Evolutionary conservation across 2,113 vertebrate genomes (phyloP).

Genomic region (Larimichthys crocea): DNA sequence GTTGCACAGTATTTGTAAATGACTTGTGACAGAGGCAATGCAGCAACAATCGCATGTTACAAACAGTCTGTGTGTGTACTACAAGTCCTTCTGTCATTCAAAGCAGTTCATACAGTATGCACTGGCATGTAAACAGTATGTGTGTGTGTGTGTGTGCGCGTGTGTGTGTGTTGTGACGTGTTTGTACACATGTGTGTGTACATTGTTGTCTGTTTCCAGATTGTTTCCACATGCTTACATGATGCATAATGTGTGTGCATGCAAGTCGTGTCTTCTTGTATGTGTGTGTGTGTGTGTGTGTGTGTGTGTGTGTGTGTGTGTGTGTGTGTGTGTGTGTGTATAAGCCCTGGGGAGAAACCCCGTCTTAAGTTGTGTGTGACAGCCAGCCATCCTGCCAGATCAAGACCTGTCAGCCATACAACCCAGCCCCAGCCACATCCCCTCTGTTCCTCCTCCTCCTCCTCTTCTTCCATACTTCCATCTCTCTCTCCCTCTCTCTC

Average conservation of each 20-base stretch:
- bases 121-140: slow-evolving; percentile 15
- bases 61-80: not conserved
- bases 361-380: slow-evolving; percentile 75
- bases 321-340: slow-evolving; percentile 37
- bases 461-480: slow-evolving; percentile 11
- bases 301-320: slow-evolving; percentile 43
- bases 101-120: slow-evolving; percentile 12
- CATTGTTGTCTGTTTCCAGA: slow-evolving; percentile 45
- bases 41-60: slow-evolving; percentile 11
- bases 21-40: slow-evolving; percentile 12
- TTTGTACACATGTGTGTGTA: slow-evolving; percentile 22
- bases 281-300: slow-evolving; percentile 26
- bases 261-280: slow-evolving; percentile 44
- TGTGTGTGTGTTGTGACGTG: slow-evolving; percentile 26
- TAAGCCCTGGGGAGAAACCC: slow-evolving; percentile 70
- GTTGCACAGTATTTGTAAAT: slow-evolving; percentile 26
- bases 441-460: slow-evolving; percentile 43
- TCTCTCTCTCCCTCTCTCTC: slow-evolving; percentile 42
- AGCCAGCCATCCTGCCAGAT: slow-evolving; percentile 80
- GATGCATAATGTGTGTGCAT: slow-evolving; percentile 45
- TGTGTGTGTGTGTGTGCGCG: not conserved
- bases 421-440: slow-evolving; percentile 53
- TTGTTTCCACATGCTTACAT: slow-evolving; percentile 48
- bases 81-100: slow-evolving; percentile 20
- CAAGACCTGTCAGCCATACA: slow-evolving; percentile 81